Evolutionary conservation across 2,888 invertebrate genomes (phyloP), one percentile per base, ranked within the genome.

Genomic region (Ennomos fuscantarius): DNA sequence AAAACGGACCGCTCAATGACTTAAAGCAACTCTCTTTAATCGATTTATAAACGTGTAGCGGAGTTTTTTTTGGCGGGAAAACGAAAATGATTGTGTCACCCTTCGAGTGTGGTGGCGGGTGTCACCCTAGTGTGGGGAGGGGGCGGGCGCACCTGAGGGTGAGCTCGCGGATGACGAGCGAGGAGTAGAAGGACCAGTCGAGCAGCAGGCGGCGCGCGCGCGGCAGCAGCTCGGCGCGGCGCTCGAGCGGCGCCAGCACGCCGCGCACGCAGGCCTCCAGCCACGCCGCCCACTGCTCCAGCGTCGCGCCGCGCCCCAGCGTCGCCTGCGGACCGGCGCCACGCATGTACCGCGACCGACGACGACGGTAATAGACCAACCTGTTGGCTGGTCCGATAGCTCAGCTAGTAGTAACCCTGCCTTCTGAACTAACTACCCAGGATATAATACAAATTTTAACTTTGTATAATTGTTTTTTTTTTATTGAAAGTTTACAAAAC

Each of bases 151-250:
- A 86, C 86, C 87, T 76, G 65, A 99, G 93, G 42, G 99, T 99
- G 66, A 99, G 94, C 89, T 99, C 99, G 45, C 99, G 94, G 73
- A 99, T 99, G 57, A 99, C 98, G 95, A 99, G 98, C 55, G 99
- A 99, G 84, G 98, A 97, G 92, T 99, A 99, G 93, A 99, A 99
- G 69, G 98, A 99, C 99, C 99, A 99, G 91, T 99, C 99, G 62
- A 99, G 95, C 73, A 99, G 93, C 92, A 99, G 98, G 79, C 99
- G 97, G 1, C 86, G 73, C 41, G 80, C 98, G 49, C 96, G 96
- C 80, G 96, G 95, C 13, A 24, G 24, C 24, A 24, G 24, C 24
- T 24, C 24, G 24, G 24, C 24, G 24, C 24, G 24, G 5, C 24
- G 24, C 24, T 24, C 24, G 24, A 6, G 24, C 73, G 97, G 96